Conservation (phyloP, 2,888 invertebrate genomes). For the Ellobium chinense region DNA sequence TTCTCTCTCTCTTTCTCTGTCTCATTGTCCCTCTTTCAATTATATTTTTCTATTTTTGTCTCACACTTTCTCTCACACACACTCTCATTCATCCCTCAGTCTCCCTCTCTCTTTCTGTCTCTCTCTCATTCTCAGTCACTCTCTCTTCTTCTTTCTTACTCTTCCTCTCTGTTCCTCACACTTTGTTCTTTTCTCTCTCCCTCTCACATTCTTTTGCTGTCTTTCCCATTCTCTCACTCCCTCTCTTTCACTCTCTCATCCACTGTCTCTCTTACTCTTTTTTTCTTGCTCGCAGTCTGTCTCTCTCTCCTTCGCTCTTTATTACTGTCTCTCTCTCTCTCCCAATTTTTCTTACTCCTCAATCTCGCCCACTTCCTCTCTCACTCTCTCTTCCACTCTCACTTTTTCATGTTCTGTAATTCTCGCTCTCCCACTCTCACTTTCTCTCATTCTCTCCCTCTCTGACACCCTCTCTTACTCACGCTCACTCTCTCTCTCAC, state of each 20-base stretch:
- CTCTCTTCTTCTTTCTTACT: conserved; percentile 2
- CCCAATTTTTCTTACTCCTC: too few species aligned
- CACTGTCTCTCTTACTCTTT: not conserved
- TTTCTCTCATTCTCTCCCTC: not conserved
- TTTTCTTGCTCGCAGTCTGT: too few species aligned
- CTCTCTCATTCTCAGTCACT: not conserved
- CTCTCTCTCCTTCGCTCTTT: not conserved
- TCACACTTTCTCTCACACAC: not conserved
- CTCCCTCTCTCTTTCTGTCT: not conserved
- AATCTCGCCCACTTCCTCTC: too few species aligned
- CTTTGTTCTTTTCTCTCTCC: not conserved
- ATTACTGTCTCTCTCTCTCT: not conserved
- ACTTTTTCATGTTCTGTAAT: too few species aligned
- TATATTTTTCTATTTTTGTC: not conserved
- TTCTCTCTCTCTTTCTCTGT: not conserved
- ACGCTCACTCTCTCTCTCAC: not conserved
- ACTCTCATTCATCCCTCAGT: conserved; percentile 6
- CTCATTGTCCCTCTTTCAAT: not conserved
- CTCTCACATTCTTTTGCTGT: not conserved
- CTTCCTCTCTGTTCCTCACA: not conserved
- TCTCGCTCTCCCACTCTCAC: not conserved
- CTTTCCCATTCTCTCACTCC: conserved; percentile 7
- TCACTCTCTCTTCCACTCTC: too few species aligned
- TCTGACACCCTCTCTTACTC: not conserved
- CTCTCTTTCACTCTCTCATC: not conserved